These are phyloP conservation scores for Microchrysa polita DNA, from an alignment of 2,888 invertebrate genomes.

Conservation along the genomic window DNA sequence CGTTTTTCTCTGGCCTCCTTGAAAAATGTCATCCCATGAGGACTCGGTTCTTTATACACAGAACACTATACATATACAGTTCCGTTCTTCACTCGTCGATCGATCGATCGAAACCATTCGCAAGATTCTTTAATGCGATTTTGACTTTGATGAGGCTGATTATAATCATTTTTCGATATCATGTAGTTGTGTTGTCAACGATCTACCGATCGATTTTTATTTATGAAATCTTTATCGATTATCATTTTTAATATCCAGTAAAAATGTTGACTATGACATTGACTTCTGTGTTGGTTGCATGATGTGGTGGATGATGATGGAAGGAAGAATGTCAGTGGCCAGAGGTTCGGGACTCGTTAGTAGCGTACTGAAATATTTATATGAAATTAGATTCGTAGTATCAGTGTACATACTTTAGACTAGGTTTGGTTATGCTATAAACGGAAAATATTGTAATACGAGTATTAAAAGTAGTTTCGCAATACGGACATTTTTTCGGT, in stretches of 20 bases:
- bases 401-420: too few relatives aligned
- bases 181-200: slow-evolving; percentile 34
- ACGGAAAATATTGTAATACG: too few relatives aligned
- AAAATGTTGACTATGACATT: slow-evolving; percentile 53
- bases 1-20: slow-evolving; percentile 12
- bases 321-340: too few relatives aligned
- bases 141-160: slow-evolving; percentile 12
- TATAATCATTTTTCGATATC: slow-evolving; percentile 32
- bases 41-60: too few relatives aligned
- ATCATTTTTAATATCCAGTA: slow-evolving; percentile 65
- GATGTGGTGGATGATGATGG: not conserved
- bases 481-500: too few relatives aligned
- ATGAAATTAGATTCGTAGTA: too few relatives aligned
- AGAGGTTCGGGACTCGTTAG: too few relatives aligned
- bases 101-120: not conserved
- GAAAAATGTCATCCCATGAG: not conserved
- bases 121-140: not conserved
- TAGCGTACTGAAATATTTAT: too few relatives aligned
- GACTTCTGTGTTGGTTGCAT: not conserved
- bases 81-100: not conserved
- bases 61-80: too few relatives aligned
- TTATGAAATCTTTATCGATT: slow-evolving; percentile 61
- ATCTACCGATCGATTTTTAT: slow-evolving; percentile 47
- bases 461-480: too few relatives aligned
- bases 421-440: too few relatives aligned